These are phyloP conservation scores for Helarctos malayanus DNA, from an alignment of 2,797 vertebrate genomes.

Conservation along the genomic window DNA sequence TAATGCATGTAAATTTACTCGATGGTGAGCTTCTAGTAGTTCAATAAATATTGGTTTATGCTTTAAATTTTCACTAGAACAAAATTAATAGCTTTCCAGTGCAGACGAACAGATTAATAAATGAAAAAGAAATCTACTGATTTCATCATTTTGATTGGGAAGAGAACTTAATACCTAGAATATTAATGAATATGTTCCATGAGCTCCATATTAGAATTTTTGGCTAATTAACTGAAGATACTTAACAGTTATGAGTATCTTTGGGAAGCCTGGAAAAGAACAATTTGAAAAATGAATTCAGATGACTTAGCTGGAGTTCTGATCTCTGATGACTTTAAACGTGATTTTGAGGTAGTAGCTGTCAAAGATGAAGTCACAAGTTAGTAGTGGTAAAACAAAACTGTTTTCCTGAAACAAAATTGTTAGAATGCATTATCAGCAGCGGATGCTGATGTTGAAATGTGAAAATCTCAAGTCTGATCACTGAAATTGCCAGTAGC, in stretches of 20 bases:
- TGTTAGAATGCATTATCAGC: background rate
- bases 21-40: background rate
- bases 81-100: background rate
- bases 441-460: background rate
- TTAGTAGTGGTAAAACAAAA: background rate
- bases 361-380: background rate
- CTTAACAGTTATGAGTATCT: background rate
- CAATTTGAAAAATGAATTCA: slow-evolving; percentile 6
- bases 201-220: background rate
- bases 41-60: background rate
- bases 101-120: background rate
- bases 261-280: background rate
- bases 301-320: background rate
- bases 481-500: background rate
- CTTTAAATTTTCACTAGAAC: background rate
- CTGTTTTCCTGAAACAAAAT: slow-evolving; percentile 2
- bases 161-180: background rate
- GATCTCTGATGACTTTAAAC: background rate
- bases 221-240: background rate
- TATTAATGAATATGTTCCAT: background rate
- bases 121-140: background rate
- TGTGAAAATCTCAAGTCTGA: background rate
- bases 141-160: background rate
- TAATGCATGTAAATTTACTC: background rate
- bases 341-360: background rate